A percentile compares a stretch with the other conserved stretches of the same genome.
These are phyloP conservation scores for Dasyprocta punctata DNA, from an alignment of 2,113 vertebrate species.

Conservation along the genomic window DNA sequence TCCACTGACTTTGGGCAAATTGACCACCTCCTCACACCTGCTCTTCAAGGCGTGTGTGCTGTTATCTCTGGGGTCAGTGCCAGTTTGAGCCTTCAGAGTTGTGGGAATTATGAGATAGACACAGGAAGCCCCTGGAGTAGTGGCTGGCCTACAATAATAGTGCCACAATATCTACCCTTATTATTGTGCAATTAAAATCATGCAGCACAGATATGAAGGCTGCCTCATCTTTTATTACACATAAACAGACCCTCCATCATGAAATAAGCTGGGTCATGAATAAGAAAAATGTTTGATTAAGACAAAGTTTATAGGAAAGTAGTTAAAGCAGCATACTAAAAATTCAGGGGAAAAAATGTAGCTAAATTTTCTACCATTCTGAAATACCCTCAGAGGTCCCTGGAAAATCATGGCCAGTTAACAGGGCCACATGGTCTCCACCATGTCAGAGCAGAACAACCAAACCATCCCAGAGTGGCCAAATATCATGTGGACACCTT, in stretches of 20 bases:
- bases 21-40: not conserved
- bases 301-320: not conserved
- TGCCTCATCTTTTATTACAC: not conserved
- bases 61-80: too few relatives aligned
- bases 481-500: not conserved
- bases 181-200: not conserved
- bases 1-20: not conserved
- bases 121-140: not conserved
- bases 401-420: not conserved
- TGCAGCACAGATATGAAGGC: not conserved
- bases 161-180: not conserved
- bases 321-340: not conserved
- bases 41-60: not conserved
- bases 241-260: not conserved
- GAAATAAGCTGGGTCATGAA: not conserved
- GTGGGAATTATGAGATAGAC: not conserved
- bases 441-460: too few relatives aligned
- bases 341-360: not conserved
- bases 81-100: not conserved
- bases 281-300: not conserved
- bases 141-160: not conserved
- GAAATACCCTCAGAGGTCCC: not conserved
- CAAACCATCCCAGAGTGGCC: not conserved
- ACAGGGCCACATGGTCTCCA: not conserved
- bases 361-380: not conserved